Evolutionary conservation across 1,140 invertebrate genomes (phyloP).

Genomic region (Tachypleus tridentatus): DNA sequence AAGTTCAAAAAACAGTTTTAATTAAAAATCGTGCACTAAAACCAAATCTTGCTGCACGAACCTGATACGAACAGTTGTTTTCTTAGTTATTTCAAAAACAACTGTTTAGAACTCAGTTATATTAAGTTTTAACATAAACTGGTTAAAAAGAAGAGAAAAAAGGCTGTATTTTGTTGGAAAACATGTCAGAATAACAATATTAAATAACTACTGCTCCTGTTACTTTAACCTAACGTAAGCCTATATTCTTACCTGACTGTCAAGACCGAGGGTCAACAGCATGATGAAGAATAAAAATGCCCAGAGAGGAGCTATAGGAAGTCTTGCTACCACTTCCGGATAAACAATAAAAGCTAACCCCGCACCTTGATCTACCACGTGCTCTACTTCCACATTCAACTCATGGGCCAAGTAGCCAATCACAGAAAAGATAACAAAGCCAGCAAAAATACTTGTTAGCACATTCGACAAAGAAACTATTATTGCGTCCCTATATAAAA

Average conservation of each 20-base stretch:
- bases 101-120: too few species aligned
- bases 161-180: too few species aligned
- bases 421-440: slow-evolving; percentile 62
- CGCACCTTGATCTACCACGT: slow-evolving; percentile 61
- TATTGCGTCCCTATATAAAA: slow-evolving; percentile 45
- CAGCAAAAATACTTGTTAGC: slow-evolving; percentile 62
- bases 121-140: too few species aligned
- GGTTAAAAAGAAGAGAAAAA: too few species aligned
- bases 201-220: too few species aligned
- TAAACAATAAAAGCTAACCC: slow-evolving; percentile 76
- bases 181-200: too few species aligned
- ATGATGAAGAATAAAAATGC: slow-evolving; percentile 74
- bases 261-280: slow-evolving; percentile 60
- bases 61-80: too few species aligned
- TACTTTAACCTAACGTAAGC: too few species aligned
- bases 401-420: slow-evolving; percentile 64
- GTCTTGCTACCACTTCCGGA: slow-evolving; percentile 64
- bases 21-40: too few species aligned
- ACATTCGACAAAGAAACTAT: slow-evolving; percentile 64
- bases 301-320: slow-evolving; percentile 70
- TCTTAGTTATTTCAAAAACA: too few species aligned
- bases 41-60: too few species aligned
- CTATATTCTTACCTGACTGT: slow-evolving; percentile 47
- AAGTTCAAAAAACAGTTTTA: too few species aligned
- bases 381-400: slow-evolving; percentile 51